Base-by-base conservation (phyloP, 2,797 vertebrate genomes). In the Bufotes viridis region DNA sequence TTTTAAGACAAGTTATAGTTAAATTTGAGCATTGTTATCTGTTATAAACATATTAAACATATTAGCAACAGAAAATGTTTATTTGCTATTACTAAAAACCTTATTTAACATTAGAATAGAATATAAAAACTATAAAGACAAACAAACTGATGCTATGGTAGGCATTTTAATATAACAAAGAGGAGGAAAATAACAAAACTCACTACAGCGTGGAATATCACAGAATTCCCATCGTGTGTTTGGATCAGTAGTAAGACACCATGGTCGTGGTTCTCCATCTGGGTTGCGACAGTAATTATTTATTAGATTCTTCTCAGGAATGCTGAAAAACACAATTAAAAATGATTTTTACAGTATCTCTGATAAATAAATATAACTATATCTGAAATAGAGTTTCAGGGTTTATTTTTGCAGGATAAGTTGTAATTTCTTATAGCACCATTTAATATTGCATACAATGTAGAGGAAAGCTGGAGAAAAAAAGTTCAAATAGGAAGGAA, bases 261-360 rank as follows among this genome's bases (percentile, higher is more conserved):
- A 99, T 0, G 98, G 98, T 1, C 89, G 92, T 42, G 96, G 96
- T 85, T 98, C 97, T 81, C 97, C 98, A 0, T 99, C 98, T 0
- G 98, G 98, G 92, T 99, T 99, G n/a, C 98, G 96, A 86, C 98
- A 99, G 88, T 97, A 99, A 92, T 99, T 99, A 89, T 93, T 94
- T 90, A 95, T 96, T 81, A 99, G 91, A 91, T 97, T 97, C 91
- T 98, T 99, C 78, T 94, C 96, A 90, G 98, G 96, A 90, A 98
- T 95, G 76, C 98, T 99, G 14, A 78, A 82, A 85, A 0, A 20
- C 7, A 22, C 60, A 2, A 84, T 58, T 13, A 34, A 55, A 55
- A 0, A n/a, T 53, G 0, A 51, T n/a, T 3, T 6, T 70, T 24
- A 24, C 12, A 34, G 12, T 18, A 34, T 34, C 34, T 18, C 17